Conservation (phyloP, 2,888 invertebrate genomes). For the Pammene aurita region DNA sequence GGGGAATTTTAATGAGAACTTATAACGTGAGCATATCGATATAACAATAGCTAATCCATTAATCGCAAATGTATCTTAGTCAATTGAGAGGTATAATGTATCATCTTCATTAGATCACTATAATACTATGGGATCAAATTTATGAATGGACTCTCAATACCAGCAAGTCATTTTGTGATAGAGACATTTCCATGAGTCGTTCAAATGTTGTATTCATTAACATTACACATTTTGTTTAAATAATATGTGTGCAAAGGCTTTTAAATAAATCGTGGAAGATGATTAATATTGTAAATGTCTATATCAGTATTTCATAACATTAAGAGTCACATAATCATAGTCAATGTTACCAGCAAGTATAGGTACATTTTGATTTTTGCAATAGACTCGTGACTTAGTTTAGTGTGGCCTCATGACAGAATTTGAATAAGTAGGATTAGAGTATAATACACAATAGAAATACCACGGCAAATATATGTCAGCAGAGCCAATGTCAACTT, state of each 20-base stretch:
- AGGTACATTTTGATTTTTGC: background rate
- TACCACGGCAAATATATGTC: conserved; percentile 28
- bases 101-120: background rate
- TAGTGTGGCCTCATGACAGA: conserved; percentile 1
- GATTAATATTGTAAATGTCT: background rate
- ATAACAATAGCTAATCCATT: background rate
- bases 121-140: background rate
- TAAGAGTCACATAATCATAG: background rate
- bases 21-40: background rate
- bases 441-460: conserved; percentile 26
- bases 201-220: background rate
- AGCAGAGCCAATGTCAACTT: conserved; percentile 25
- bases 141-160: no score
- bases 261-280: background rate
- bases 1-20: background rate
- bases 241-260: background rate
- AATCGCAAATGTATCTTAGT: no score
- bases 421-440: conserved; percentile 14
- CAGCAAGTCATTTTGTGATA: no score
- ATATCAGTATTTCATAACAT: background rate
- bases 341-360: no score
- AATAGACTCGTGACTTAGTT: conserved; percentile 1
- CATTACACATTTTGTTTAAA: no score
- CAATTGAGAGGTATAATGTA: no score
- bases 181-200: background rate